Evolutionary conservation across 2,888 invertebrate genomes (phyloP).

Genomic region (Sinelater perroti): DNA sequence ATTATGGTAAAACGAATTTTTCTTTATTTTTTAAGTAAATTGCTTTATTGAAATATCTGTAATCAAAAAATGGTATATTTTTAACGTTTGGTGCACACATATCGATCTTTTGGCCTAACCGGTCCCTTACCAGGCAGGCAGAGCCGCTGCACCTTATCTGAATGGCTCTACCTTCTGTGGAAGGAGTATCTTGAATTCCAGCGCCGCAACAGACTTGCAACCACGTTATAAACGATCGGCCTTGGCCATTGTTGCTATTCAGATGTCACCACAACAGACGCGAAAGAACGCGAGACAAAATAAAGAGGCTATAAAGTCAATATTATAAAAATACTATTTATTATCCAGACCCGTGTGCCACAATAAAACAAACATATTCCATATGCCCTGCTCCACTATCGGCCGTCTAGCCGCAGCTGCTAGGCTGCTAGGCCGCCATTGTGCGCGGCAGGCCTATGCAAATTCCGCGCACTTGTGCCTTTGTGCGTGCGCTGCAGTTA

Average conservation of each 20-base stretch:
- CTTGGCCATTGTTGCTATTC: conserved; percentile 57
- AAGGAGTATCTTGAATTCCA: conserved; percentile 35
- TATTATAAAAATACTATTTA: conserved; percentile 57
- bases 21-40: no score
- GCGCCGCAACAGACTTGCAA: conserved; percentile 33
- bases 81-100: no score
- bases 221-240: conserved; percentile 51
- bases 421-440: conserved; percentile 33
- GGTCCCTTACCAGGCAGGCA: no score
- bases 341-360: conserved; percentile 51
- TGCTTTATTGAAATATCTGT: no score
- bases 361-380: conserved; percentile 49
- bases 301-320: conserved; percentile 56
- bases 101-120: no score
- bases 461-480: no score
- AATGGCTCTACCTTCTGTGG: conserved; percentile 24
- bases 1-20: no score
- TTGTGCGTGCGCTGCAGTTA: no score
- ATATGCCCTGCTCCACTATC: conserved; percentile 26
- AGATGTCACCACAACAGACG: conserved; percentile 53
- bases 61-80: no score
- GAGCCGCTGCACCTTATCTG: conserved; percentile 9
- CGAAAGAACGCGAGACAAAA: conserved; percentile 52
- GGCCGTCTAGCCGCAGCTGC: conserved; percentile 31
- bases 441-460: conserved; percentile 32